Evolutionary conservation across 35 echinoderm and acorn worm genomes (phyloP).

Genomic region (Amphiura filiformis): DNA sequence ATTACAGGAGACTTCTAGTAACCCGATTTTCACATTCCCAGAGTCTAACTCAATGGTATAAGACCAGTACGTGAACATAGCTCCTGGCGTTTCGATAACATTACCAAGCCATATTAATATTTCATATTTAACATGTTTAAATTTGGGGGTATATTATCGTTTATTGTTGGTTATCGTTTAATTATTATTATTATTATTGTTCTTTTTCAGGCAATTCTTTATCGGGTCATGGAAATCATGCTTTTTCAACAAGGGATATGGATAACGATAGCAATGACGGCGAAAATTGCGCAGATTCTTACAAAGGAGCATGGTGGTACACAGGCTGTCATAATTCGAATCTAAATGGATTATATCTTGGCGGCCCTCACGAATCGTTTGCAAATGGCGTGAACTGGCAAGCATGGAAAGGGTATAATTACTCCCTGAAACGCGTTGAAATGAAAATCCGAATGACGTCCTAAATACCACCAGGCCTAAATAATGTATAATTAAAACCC

Average conservation of each 20-base stretch:
- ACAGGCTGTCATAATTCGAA: slow-evolving; percentile 41
- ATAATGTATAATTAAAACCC: too few species aligned
- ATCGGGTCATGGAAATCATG: not conserved
- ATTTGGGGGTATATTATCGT: too few species aligned
- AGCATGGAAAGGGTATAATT: slow-evolving; percentile 42
- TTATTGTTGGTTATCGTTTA: not conserved
- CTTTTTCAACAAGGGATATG: slow-evolving; percentile 15
- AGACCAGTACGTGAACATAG: too few species aligned
- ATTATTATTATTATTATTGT: not conserved
- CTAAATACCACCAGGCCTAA: not conserved
- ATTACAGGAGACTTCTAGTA: too few species aligned
- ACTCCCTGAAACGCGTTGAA: slow-evolving; percentile 45
- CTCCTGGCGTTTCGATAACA: too few species aligned
- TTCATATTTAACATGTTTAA: too few species aligned
- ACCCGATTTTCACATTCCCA: too few species aligned
- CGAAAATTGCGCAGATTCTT: slow-evolving; percentile 3
- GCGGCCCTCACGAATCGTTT: not conserved
- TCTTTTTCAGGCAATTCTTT: slow-evolving; percentile 22
- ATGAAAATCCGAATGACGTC: slow-evolving; percentile 58
- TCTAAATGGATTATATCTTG: slow-evolving; percentile 46
- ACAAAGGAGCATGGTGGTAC: slow-evolving; percentile 69
- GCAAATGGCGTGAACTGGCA: slow-evolving; percentile 33
- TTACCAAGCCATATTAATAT: too few species aligned
- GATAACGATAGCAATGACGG: not conserved
- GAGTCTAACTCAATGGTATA: too few species aligned